Conservation (phyloP, 2,888 invertebrate species). For the Diploptera punctata region DNA sequence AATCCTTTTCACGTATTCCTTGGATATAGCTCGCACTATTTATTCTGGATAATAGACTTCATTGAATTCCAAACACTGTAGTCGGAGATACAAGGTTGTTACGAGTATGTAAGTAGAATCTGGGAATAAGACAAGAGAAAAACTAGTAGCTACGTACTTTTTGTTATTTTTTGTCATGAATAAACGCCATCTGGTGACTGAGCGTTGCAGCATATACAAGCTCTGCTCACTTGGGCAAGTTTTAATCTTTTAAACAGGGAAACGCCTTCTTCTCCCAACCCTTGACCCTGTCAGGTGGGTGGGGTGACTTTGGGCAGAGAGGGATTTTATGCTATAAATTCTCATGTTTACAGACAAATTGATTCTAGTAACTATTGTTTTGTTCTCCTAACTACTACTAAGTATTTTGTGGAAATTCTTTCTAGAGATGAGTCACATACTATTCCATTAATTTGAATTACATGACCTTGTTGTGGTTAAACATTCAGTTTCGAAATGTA, state of each 20-base stretch:
- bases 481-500: too few relatives aligned
- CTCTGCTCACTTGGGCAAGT: background rate
- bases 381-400: too few relatives aligned
- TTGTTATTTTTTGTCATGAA: background rate
- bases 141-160: background rate
- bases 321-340: background rate
- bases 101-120: background rate
- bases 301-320: background rate
- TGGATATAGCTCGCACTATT: too few relatives aligned
- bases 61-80: background rate
- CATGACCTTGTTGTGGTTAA: too few relatives aligned
- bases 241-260: background rate
- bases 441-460: too few relatives aligned
- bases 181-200: background rate
- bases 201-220: background rate
- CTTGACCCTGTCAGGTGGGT: background rate
- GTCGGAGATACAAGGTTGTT: background rate
- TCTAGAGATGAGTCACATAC: too few relatives aligned
- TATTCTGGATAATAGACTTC: too few relatives aligned
- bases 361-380: too few relatives aligned
- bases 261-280: slow-evolving; percentile 5
- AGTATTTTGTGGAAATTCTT: too few relatives aligned
- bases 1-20: too few relatives aligned
- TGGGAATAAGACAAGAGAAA: background rate
- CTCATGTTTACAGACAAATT: background rate